These are phyloP conservation scores for Aselliscus stoliczkanus DNA, from an alignment of 2,797 vertebrate species.

Conservation along the genomic window DNA sequence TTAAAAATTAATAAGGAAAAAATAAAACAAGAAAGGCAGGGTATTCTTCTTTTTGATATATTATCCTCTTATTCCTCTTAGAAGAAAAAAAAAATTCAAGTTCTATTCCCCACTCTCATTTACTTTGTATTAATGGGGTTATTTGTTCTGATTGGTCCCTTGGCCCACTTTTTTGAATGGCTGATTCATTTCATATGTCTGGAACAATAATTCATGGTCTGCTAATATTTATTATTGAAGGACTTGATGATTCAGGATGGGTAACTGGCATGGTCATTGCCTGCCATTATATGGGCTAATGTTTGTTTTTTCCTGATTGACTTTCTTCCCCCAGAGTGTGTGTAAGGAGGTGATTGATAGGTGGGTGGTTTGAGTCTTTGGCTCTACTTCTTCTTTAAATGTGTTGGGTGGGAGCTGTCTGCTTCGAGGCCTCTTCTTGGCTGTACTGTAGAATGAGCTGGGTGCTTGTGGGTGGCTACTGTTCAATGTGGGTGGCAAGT, in stretches of 20 bases:
- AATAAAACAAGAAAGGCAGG: neutral
- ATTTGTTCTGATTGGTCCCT: conserved; percentile 23
- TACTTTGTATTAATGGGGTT: conserved; percentile 39
- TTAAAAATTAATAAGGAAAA: neutral
- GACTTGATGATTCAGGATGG: conserved; percentile 23
- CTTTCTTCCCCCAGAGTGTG: neutral
- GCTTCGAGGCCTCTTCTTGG: neutral
- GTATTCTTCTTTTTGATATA: conserved; percentile 8
- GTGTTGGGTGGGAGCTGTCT: neutral
- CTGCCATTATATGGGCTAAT: conserved; percentile 44
- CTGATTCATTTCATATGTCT: conserved; percentile 29
- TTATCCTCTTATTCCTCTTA: neutral
- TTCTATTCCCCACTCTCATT: neutral
- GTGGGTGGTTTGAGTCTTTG: conserved; percentile 8
- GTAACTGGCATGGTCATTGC: conserved; percentile 40
- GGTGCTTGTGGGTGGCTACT: neutral
- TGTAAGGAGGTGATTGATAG: conserved; percentile 8
- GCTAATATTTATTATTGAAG: conserved; percentile 61
- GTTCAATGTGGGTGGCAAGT: neutral
- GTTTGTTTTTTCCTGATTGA: conserved; percentile 31
- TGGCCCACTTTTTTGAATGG: neutral
- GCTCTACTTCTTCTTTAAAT: neutral
- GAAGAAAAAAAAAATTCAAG: neutral
- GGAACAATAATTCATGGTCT: conserved; percentile 24
- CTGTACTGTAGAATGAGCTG: neutral